Evolutionary conservation across 2,113 vertebrate species (phyloP).

Genomic region (Eonycteris spelaea): DNA sequence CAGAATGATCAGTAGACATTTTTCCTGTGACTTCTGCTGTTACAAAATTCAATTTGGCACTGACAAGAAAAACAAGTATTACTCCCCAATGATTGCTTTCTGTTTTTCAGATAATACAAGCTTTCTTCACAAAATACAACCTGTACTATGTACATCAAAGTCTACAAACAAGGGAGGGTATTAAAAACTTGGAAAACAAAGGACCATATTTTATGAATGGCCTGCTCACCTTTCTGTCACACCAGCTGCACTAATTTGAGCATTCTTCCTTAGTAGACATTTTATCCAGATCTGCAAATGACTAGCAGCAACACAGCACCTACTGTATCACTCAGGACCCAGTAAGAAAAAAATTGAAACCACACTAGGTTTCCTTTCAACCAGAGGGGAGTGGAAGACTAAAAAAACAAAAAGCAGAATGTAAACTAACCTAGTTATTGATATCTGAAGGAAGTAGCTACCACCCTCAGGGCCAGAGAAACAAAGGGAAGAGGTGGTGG

Average conservation of each 20-base stretch:
- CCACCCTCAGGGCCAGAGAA: not conserved
- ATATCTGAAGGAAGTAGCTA: not conserved
- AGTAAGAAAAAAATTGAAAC: slow-evolving; percentile 9
- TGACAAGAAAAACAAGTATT: not conserved
- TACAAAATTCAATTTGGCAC: slow-evolving; percentile 41
- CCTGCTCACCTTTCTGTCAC: not conserved
- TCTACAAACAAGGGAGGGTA: not conserved
- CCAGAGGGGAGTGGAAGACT: not conserved
- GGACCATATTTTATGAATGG: not conserved
- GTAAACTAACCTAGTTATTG: not conserved
- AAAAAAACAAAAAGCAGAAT: not conserved
- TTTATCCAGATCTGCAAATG: not conserved
- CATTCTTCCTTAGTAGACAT: not conserved
- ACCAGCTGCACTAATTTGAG: not conserved
- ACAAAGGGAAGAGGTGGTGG: not conserved
- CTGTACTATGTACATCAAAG: not conserved
- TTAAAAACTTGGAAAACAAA: not conserved
- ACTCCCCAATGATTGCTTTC: not conserved
- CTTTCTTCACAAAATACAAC: not conserved
- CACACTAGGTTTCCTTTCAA: not conserved
- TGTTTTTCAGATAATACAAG: slow-evolving; percentile 15
- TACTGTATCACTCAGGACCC: not conserved
- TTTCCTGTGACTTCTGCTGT: not conserved
- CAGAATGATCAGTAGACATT: not conserved
- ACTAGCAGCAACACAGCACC: not conserved